Conservation (phyloP, 1,140 invertebrate genomes). For the Vollenhovia emeryi region DNA sequence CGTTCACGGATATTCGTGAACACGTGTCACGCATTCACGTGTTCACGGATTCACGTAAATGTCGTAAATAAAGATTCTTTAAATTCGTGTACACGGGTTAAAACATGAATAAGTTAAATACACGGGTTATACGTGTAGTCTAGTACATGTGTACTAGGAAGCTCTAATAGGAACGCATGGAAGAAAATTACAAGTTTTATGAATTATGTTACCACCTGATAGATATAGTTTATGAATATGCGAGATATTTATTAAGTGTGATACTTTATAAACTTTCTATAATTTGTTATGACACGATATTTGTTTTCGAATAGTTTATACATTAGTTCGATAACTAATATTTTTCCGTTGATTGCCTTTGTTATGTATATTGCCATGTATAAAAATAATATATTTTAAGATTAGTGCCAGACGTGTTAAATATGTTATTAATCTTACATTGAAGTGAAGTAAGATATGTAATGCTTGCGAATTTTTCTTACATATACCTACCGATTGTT, state of each 20-base stretch:
- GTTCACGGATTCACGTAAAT: too few species aligned
- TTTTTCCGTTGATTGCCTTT: slow-evolving; percentile 38
- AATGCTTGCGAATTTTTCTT: slow-evolving; percentile 45
- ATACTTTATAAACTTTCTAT: slow-evolving; percentile 37
- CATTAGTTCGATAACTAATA: slow-evolving; percentile 8
- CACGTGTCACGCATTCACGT: too few species aligned
- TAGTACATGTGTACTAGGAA: too few species aligned
- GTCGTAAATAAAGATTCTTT: too few species aligned
- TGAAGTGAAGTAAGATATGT: background rate
- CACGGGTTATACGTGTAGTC: too few species aligned
- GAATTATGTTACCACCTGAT: slow-evolving; percentile 27
- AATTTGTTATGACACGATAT: slow-evolving; percentile 15
- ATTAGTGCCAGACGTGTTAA: background rate
- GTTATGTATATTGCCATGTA: slow-evolving; percentile 25
- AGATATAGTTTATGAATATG: slow-evolving; percentile 30
- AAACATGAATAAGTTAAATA: too few species aligned
- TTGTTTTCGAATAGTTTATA: slow-evolving; percentile 31
- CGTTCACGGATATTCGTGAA: too few species aligned
- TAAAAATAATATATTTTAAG: slow-evolving; percentile 38
- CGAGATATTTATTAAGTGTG: slow-evolving; percentile 32
- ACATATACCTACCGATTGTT: background rate
- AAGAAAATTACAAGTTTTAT: slow-evolving; percentile 3
- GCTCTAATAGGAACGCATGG: background rate
- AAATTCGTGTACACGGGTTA: too few species aligned
- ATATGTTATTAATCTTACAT: background rate